Evolutionary conservation across 1,140 invertebrate genomes (phyloP), one percentile per base, ranked within the genome.

Genomic region (Drosophila mojavensis): DNA sequence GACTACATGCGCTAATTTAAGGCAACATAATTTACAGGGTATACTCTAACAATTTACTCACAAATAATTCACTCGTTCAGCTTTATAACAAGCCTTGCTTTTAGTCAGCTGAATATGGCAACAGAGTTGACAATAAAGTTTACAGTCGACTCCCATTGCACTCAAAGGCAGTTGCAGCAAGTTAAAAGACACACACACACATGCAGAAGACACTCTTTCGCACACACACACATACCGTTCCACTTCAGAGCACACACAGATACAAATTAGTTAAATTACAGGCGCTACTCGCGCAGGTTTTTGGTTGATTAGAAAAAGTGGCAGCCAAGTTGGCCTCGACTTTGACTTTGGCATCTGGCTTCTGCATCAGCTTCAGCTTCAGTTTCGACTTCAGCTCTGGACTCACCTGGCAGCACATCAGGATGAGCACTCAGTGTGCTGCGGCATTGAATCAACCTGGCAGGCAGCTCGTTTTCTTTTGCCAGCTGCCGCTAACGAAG

Each of bases 191-290:
- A 61, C 3, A 41, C 59, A 63, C 55, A 63, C 11, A 39, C 15
- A 45, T 33, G 64, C 36, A 66, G 13, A 55, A 24, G 20, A 59
- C 10, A 48, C 15, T 39, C 41, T 63, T 0, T 17, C 45, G 62
- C 17, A 55, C 51, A 58, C 55, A 20, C 59, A 55, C 45, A 56
- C 17, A 45, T 48, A 59, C 50, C 54, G 6, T 36, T 15, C 28
- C 51, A 63, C 53, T 28, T 15, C 24, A 24, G 24, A 24, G 15
- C 50, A 26, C 45, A 55, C 62, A 56, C 39, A 48, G 61, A 24
- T 65, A 78, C 81, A 89, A 89, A 89, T 89, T 89, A 89, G 85
- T 88, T 78, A 89, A 89, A 89, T 89, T 89, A 84, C 84, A 89
- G 71, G 78, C 84, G 77, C 73, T 77, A 66, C 48, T 78, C 59